Conservation (phyloP, 2,888 invertebrate species). For the Entomobrya proxima region DNA sequence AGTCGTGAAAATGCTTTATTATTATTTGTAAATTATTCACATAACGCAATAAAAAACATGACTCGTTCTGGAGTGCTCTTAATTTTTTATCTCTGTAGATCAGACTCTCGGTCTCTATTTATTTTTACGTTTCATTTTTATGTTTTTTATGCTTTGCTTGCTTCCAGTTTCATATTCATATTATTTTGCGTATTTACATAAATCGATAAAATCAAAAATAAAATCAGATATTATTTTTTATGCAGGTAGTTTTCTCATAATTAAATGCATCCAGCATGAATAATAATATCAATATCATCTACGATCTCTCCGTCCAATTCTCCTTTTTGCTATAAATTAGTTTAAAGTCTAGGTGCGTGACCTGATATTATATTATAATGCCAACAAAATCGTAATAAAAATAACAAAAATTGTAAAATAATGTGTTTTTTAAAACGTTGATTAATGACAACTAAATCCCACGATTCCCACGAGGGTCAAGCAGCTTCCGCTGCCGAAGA, state of each 20-base stretch:
- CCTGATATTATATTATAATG: neutral
- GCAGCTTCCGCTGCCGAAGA: neutral
- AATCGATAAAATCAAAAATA: slow-evolving; percentile 29
- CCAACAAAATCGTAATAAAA: slow-evolving; percentile 4
- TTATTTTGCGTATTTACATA: slow-evolving; percentile 23
- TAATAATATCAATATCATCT: neutral
- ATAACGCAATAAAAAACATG: neutral
- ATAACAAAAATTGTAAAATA: neutral
- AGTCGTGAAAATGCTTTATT: neutral
- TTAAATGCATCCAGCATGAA: slow-evolving; percentile 37
- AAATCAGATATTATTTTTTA: neutral
- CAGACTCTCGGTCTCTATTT: slow-evolving; percentile 23
- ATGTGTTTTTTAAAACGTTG: neutral
- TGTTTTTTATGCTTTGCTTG: neutral
- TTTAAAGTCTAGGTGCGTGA: neutral
- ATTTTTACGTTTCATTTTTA: neutral
- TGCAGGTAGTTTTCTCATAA: neutral
- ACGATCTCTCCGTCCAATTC: neutral
- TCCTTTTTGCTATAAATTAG: neutral
- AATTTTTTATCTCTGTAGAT: neutral
- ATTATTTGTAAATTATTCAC: neutral
- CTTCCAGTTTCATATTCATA: neutral
- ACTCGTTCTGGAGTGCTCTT: neutral
- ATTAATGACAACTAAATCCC: neutral
- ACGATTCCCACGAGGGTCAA: slow-evolving; percentile 38